phyloP scores from a whole-genome alignment of 1,140 invertebrate genomes.

The Hestina assimilis region DNA sequence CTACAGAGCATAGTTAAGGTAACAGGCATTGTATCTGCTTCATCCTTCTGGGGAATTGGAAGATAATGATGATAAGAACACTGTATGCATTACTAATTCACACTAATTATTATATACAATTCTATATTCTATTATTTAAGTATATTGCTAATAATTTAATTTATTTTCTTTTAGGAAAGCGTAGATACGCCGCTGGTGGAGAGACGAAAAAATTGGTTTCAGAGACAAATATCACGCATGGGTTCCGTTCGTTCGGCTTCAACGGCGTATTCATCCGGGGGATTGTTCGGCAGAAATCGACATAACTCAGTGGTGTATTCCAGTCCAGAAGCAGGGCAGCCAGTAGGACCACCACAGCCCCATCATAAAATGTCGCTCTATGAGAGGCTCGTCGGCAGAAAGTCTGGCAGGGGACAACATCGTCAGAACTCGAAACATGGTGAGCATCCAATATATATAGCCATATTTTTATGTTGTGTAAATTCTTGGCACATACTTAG shows the following conservation, averaged over 20 bases:
- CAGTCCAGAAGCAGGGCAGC: conserved; percentile 84
- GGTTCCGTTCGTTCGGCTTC: conserved; percentile 89
- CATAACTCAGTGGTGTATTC: conserved; percentile 87
- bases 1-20: too few species aligned
- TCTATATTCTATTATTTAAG: too few species aligned
- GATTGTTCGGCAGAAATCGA: conserved; percentile 85
- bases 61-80: too few species aligned
- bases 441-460: conserved; percentile 35
- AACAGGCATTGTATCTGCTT: too few species aligned
- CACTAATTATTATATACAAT: too few species aligned
- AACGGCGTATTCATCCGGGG: conserved; percentile 89
- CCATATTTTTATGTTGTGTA: too few species aligned
- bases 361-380: conserved; percentile 88
- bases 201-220: conserved; percentile 91
- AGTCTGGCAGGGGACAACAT: conserved; percentile 84
- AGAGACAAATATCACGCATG: conserved; percentile 88
- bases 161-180: conserved; percentile 83
- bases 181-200: conserved; percentile 92
- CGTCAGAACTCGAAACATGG: conserved; percentile 82
- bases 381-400: conserved; percentile 88
- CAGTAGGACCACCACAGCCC: conserved; percentile 62
- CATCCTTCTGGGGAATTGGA: too few species aligned
- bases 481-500: too few species aligned
- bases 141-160: conserved; percentile 34
- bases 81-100: too few species aligned